phyloP scores from a whole-genome alignment of 2,888 invertebrate genomes.

The Colletes collaris region DNA sequence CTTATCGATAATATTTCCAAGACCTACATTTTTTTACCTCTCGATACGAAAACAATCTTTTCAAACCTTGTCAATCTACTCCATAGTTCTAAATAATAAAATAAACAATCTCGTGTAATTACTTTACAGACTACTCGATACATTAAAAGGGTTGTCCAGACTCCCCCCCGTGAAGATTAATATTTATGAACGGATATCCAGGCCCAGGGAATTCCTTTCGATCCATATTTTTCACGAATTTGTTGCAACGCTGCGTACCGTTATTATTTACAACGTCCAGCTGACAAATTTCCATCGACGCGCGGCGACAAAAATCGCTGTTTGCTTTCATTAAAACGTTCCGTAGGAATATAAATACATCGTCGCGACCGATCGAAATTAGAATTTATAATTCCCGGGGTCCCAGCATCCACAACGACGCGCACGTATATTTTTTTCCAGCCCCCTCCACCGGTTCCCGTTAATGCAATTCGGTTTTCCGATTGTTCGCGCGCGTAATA shows the following conservation, averaged over 20 bases:
- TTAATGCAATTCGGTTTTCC: slow-evolving; percentile 30
- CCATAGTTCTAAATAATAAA: too few relatives aligned
- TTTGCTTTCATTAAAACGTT: slow-evolving; percentile 41
- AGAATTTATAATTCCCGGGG: slow-evolving; percentile 48
- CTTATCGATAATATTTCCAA: too few relatives aligned
- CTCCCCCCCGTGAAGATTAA: too few relatives aligned
- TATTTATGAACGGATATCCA: too few relatives aligned
- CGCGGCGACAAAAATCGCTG: slow-evolving; percentile 38
- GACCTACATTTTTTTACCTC: too few relatives aligned
- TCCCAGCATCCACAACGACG: background rate
- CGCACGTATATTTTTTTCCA: slow-evolving; percentile 1
- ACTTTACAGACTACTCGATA: too few relatives aligned
- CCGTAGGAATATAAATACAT: slow-evolving; percentile 40
- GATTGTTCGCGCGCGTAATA: slow-evolving; percentile 16
- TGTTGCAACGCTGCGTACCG: background rate
- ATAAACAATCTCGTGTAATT: too few relatives aligned
- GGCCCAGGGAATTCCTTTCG: background rate
- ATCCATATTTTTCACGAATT: slow-evolving; percentile 9
- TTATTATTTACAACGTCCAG: slow-evolving; percentile 28
- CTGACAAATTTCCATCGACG: slow-evolving; percentile 21
- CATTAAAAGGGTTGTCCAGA: too few relatives aligned
- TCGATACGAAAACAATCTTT: too few relatives aligned
- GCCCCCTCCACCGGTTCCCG: background rate
- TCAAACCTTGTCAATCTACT: too few relatives aligned
- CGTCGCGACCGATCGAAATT: slow-evolving; percentile 30